These are phyloP conservation scores for Polypedilum pembai DNA, from an alignment of 1,140 invertebrate genomes.

Conservation along the genomic window DNA sequence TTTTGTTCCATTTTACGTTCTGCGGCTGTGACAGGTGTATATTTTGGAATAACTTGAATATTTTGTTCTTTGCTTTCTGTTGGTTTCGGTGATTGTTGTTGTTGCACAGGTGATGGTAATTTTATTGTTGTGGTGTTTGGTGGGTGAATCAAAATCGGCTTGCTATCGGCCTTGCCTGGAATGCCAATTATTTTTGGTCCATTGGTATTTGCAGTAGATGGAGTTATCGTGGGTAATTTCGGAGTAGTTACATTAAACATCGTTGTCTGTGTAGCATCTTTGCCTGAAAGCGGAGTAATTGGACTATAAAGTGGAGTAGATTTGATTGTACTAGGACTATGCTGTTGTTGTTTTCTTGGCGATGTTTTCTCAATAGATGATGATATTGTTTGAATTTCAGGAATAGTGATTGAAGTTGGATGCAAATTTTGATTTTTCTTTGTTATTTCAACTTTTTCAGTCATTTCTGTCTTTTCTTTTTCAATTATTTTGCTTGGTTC, in stretches of 20 bases:
- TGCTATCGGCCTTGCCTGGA: constrained; percentile 13
- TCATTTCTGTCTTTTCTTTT: not conserved
- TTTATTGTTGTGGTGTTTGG: constrained; percentile 36
- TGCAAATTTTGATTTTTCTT: not conserved
- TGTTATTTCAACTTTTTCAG: not conserved
- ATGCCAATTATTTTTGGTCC: not conserved
- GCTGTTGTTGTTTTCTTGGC: not conserved
- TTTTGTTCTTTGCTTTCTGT: not conserved
- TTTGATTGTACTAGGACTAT: not conserved
- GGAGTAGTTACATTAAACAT: not conserved
- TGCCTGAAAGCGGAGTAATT: not conserved
- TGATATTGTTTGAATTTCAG: not conserved
- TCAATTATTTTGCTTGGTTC: not conserved
- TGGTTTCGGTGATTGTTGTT: not conserved
- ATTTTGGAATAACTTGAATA: not conserved
- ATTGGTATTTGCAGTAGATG: not conserved
- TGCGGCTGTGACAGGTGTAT: not conserved
- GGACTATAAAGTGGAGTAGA: not conserved
- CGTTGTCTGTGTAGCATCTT: not conserved
- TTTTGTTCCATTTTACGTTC: not conserved
- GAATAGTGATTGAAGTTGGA: constrained; percentile 1
- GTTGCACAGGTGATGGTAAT: constrained; percentile 33
- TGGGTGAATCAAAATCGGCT: not conserved
- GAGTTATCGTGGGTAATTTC: not conserved
- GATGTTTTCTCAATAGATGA: not conserved